These are phyloP conservation scores for Silurus aristotelis DNA, from an alignment of 2,797 vertebrate species.

Conservation along the genomic window DNA sequence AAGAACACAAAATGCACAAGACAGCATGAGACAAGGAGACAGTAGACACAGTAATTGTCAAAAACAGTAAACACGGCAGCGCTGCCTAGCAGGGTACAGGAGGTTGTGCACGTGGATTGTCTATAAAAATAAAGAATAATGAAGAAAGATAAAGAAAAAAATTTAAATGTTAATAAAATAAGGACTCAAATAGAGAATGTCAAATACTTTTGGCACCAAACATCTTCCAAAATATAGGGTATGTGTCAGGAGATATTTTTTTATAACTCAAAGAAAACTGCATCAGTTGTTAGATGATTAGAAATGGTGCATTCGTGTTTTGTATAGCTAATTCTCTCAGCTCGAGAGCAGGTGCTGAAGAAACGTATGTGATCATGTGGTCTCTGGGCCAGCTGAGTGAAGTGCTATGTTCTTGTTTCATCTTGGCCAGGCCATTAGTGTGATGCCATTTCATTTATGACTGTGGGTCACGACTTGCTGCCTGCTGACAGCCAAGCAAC, in stretches of 20 bases:
- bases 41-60: too few species aligned
- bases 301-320: background rate
- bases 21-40: too few species aligned
- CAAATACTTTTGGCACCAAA: too few species aligned
- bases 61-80: too few species aligned
- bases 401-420: conserved; percentile 43
- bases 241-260: too few species aligned
- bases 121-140: too few species aligned
- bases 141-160: too few species aligned
- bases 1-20: too few species aligned
- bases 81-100: too few species aligned
- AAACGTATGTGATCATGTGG: conserved; percentile 30
- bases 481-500: conserved; percentile 58
- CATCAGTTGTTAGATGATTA: background rate
- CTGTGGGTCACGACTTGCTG: conserved; percentile 58
- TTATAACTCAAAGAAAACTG: background rate
- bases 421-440: conserved; percentile 56
- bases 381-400: conserved; percentile 45
- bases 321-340: background rate
- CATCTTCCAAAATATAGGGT: background rate
- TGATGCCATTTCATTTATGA: conserved; percentile 60
- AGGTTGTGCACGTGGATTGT: too few species aligned
- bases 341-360: conserved; percentile 20
- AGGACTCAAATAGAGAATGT: background rate
- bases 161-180: too few species aligned